phyloP scores from a whole-genome alignment of 2,113 vertebrate species.

The Uria lomvia region DNA sequence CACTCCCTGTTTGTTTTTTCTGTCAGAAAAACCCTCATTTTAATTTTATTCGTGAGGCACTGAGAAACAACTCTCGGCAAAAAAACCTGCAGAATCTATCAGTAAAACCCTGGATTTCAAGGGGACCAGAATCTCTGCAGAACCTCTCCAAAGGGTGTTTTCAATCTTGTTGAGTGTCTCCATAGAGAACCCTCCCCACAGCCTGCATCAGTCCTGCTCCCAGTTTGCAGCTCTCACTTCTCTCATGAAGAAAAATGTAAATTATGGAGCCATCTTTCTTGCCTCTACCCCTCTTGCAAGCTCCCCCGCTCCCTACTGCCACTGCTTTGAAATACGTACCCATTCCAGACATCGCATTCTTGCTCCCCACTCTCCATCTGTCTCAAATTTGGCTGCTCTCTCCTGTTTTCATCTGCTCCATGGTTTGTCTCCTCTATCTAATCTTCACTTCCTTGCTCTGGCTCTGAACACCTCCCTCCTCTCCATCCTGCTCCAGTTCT shows the following conservation, averaged over 20 bases:
- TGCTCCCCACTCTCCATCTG: constrained; percentile 67
- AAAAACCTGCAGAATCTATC: background rate
- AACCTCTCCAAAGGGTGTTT: background rate
- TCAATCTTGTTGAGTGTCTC: background rate
- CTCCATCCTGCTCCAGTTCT: background rate
- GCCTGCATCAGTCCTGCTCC: background rate
- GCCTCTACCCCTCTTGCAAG: background rate
- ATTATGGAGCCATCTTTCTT: background rate
- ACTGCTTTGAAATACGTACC: background rate
- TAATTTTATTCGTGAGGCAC: constrained; percentile 24
- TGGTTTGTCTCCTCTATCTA: constrained; percentile 8
- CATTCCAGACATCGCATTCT: background rate
- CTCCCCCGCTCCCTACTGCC: background rate
- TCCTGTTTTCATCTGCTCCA: constrained; percentile 35
- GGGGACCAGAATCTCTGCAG: background rate
- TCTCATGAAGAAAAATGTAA: background rate
- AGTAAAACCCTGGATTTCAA: background rate
- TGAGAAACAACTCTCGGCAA: background rate
- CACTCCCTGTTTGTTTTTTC: constrained; percentile 60
- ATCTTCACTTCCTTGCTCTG: constrained; percentile 22
- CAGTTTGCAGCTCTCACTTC: background rate
- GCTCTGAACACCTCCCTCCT: background rate
- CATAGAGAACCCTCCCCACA: background rate
- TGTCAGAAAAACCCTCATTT: constrained; percentile 59
- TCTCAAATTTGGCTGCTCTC: constrained; percentile 49